Evolutionary conservation across 2,888 invertebrate genomes (phyloP), one percentile per base, ranked within the genome.

Genomic region (Cantharis lateralis): DNA sequence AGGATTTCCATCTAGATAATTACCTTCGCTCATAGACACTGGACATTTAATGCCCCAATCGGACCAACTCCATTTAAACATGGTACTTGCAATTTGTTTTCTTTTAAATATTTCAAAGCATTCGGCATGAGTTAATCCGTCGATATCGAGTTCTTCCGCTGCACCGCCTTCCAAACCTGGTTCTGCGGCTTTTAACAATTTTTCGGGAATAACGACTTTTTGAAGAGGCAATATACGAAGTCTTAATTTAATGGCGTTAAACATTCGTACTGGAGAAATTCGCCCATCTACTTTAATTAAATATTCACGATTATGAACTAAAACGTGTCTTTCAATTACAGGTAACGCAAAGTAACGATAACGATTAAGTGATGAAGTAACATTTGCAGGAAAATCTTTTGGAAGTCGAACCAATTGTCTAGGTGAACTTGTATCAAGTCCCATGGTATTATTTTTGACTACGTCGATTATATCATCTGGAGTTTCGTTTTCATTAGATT

Each of bases 41-140:
- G 94, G 93, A 83, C 94, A 94, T 81, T 90, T 87, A 71, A 89
- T 90, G 62, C 87, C 88, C 92, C 93, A 93, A 68, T 89, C 88
- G 3, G 93, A 93, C 79, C 91, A 84, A 68, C 84, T 83, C 89
- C 89, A 90, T 77, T 87, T 87, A 79, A 87, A 90, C 78, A 82
- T 82, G 0, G 83, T 80, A 16, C 85, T 85, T 15, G 87, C 82
- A 0, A 84, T 84, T 11, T 85, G 83, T 76, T 80, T 83, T 18
- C 79, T 83, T 20, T 81, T 76, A 15, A 89, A 81, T 62, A 84
- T 78, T 63, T 84, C 82, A 61, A 88, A 88, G n/a, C 82, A 82
- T 72, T 88, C 87, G 18, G 87, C 86, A 1, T 82, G 79, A n/a
- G 82, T 81, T 61, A 80, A 72, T 13, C 75, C 80, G 26, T 83